Percentiles rank a stretch among this genome's conserved stretches.
These are phyloP conservation scores for Nineta flava DNA, from an alignment of 2,888 invertebrate genomes.

Conservation along the genomic window DNA sequence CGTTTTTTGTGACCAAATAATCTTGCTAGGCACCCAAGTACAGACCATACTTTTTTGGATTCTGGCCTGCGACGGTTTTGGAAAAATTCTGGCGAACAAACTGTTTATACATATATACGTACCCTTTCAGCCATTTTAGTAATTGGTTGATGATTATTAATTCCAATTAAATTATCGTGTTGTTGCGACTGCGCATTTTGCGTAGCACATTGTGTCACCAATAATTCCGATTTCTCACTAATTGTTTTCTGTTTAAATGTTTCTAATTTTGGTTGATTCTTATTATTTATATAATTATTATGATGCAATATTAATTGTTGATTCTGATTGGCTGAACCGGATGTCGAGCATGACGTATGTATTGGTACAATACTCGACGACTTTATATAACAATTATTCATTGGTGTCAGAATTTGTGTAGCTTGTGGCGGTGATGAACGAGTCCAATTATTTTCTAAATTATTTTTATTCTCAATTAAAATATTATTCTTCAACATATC, in stretches of 20 bases:
- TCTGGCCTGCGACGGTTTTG: no score
- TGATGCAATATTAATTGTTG: not conserved
- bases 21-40: no score
- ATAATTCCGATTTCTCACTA: slow-evolving; percentile 3
- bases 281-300: slow-evolving; percentile 3
- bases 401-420: not conserved
- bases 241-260: slow-evolving; percentile 4
- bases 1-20: no score
- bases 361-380: slow-evolving; percentile 11
- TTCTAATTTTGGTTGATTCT: slow-evolving; percentile 7
- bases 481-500: not conserved
- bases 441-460: no score
- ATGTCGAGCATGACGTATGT: slow-evolving; percentile 8
- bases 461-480: not conserved
- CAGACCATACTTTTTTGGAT: no score
- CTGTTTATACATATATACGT: no score
- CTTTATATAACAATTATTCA: slow-evolving; percentile 7
- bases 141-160: slow-evolving; percentile 4
- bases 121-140: slow-evolving; percentile 58
- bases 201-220: slow-evolving; percentile 1
- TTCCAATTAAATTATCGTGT: slow-evolving; percentile 1
- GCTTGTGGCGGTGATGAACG: not conserved
- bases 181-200: not conserved
- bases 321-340: not conserved
- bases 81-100: no score